Percentiles rank a stretch among this genome's conserved stretches.
phyloP scores from a whole-genome alignment of 92 coral and sea anemone species.

The Phenganax marumi region DNA sequence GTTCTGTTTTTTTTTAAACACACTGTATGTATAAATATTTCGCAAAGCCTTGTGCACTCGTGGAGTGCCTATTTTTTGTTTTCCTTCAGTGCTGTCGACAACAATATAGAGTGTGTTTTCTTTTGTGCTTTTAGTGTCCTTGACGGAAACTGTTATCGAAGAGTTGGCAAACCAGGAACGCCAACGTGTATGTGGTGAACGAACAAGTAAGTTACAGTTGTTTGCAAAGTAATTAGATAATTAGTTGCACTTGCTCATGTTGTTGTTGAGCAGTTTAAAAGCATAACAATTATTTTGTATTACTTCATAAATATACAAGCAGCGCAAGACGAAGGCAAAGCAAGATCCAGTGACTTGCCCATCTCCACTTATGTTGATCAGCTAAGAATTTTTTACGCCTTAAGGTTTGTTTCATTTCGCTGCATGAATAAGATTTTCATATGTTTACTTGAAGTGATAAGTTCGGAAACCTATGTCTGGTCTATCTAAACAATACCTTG shows the following conservation, averaged over 20 bases:
- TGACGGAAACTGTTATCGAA: not conserved
- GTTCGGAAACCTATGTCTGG: not conserved
- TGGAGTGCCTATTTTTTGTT: too few relatives aligned
- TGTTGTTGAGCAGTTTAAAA: not conserved
- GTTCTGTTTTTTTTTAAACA: not conserved
- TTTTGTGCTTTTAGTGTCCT: not conserved
- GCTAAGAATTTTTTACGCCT: not conserved
- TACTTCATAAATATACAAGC: not conserved
- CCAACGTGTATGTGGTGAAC: not conserved
- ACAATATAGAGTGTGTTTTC: too few relatives aligned
- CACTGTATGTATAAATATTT: not conserved
- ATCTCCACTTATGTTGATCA: not conserved
- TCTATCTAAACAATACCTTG: too few relatives aligned
- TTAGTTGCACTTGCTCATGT: too few relatives aligned
- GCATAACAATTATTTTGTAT: not conserved
- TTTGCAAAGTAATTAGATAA: too few relatives aligned
- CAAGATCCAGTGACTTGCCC: too few relatives aligned
- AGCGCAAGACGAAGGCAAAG: not conserved
- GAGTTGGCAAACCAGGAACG: not conserved
- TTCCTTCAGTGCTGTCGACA: too few relatives aligned
- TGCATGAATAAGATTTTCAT: not conserved
- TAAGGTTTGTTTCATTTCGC: constrained; percentile 3
- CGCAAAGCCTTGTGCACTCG: too few relatives aligned
- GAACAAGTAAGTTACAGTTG: too few relatives aligned
- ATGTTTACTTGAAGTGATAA: not conserved